Base-by-base conservation (phyloP, 2,888 invertebrate species). In the Deilephila elpenor region DNA sequence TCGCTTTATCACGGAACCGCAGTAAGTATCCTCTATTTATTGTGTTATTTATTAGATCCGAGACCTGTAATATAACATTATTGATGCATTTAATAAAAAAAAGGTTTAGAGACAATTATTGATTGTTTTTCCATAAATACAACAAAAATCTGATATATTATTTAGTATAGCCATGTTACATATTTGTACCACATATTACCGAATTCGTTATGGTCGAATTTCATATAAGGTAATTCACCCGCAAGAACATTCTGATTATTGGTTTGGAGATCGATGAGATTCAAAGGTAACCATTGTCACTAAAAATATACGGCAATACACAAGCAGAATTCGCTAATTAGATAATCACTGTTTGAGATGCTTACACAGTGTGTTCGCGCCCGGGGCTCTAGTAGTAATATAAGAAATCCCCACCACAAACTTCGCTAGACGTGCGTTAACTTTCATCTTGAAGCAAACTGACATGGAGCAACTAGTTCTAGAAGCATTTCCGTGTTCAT, bases 401-500 rank as follows among this genome's bases (percentile, higher is more conserved):
- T 60, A 14, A 29, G 60, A 64, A 44, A 44, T 44, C 37, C 14
- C 14, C 25, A 25, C 17, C 67, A 20, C 51, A 67, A 67, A 51
- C 25, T 67, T 67, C 25, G 51, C 44, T 44, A 25, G 17, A 67
- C 17, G 51, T 67, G 25, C 51, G 17, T 51, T 67, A 67, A 67
- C 67, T 67, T 67, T 25, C 14, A 44, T 67, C 44, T 20, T 17
- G 44, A 17, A 17, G 14, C 44, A 64, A 67, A 67, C 44, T 37
- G 64, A 20, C 64, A 67, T 51, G 6, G 5, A 34, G 20, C 20
- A 67, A 67, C 64, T 67, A 25, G 17, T 60, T 73, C 17, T 59
- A 37, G 11, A 70, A 62, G 61, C 72, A 51, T 62, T 62, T 62
- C 51, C 67, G 11, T 67, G 67, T 51, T 44, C 25, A 44, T 44